Conservation (phyloP, 2,888 invertebrate genomes). For the Plusia festucae region DNA sequence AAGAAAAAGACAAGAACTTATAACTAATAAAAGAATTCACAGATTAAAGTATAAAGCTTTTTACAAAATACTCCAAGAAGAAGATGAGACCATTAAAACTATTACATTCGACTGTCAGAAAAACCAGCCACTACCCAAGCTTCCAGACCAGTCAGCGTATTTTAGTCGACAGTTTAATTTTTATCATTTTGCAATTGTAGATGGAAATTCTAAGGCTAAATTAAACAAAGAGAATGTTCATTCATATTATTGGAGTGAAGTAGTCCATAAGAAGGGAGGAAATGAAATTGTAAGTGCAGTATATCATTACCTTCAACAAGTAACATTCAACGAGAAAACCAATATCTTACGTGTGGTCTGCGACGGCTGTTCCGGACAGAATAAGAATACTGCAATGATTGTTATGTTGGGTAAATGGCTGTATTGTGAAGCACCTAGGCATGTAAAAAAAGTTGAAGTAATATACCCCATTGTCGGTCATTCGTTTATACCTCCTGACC, state of each 20-base stretch:
- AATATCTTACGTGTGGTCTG: not conserved
- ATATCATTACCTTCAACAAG: not conserved
- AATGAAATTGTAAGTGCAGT: no score
- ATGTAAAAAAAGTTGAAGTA: conserved; percentile 14
- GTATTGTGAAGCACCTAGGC: conserved; percentile 9
- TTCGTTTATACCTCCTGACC: conserved; percentile 18
- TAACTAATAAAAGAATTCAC: conserved; percentile 3
- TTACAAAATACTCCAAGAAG: conserved; percentile 5
- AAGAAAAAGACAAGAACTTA: not conserved
- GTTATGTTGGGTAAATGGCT: conserved; percentile 13
- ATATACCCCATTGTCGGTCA: conserved; percentile 13
- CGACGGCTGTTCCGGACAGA: conserved; percentile 13
- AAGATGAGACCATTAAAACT: conserved; percentile 3
- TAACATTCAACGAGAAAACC: not conserved
- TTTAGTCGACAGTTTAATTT: conserved; percentile 3
- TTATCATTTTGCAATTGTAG: conserved; percentile 65
- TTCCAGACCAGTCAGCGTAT: no score
- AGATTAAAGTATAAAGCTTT: conserved; percentile 3
- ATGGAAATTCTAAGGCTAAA: conserved; percentile 57
- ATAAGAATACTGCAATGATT: conserved; percentile 11
- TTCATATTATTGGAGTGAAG: conserved; percentile 30
- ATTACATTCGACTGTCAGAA: conserved; percentile 20
- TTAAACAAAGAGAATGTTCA: conserved; percentile 32
- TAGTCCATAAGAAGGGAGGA: no score
- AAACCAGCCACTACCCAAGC: no score